These are phyloP conservation scores for Acleris cristana DNA, from an alignment of 2,888 invertebrate species.

Conservation along the genomic window DNA sequence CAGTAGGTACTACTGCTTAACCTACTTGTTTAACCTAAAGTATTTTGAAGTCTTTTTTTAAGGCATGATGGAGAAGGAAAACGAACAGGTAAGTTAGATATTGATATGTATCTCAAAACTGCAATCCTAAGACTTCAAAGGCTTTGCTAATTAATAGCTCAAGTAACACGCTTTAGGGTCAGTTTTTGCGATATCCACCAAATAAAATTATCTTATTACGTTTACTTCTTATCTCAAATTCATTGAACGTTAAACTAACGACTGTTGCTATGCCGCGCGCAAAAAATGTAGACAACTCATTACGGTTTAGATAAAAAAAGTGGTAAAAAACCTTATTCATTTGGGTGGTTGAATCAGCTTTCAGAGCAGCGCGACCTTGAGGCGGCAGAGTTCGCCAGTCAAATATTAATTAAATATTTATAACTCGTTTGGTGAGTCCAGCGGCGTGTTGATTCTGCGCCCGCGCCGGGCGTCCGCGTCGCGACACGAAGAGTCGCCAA, in stretches of 20 bases:
- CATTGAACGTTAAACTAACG: conserved; percentile 24
- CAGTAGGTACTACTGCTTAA: too few species aligned
- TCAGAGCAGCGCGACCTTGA: conserved; percentile 60
- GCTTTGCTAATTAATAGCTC: too few species aligned
- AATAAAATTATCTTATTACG: conserved; percentile 15
- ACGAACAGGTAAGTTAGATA: too few species aligned
- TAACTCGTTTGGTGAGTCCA: conserved; percentile 73
- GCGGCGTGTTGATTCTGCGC: conserved; percentile 61
- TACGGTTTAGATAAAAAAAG: conserved; percentile 22
- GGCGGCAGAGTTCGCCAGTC: conserved; percentile 68
- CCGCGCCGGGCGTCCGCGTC: conserved; percentile 50
- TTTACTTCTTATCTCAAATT: conserved; percentile 27
- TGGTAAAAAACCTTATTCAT: conserved; percentile 35
- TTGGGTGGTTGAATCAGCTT: conserved; percentile 52
- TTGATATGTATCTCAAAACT: too few species aligned
- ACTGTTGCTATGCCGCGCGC: conserved; percentile 21
- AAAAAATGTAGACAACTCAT: conserved; percentile 32
- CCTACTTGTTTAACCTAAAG: too few species aligned
- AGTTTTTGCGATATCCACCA: not conserved
- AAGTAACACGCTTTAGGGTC: too few species aligned
- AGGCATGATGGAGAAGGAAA: too few species aligned
- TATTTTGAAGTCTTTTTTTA: too few species aligned
- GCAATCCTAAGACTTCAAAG: too few species aligned
- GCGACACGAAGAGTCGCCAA: conserved; percentile 12
- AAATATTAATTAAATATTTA: conserved; percentile 79